Percentiles rank a stretch among this genome's conserved stretches.
Evolutionary conservation across 2,113 vertebrate genomes (phyloP).

Genomic region (Trochalopteron elliotii): DNA sequence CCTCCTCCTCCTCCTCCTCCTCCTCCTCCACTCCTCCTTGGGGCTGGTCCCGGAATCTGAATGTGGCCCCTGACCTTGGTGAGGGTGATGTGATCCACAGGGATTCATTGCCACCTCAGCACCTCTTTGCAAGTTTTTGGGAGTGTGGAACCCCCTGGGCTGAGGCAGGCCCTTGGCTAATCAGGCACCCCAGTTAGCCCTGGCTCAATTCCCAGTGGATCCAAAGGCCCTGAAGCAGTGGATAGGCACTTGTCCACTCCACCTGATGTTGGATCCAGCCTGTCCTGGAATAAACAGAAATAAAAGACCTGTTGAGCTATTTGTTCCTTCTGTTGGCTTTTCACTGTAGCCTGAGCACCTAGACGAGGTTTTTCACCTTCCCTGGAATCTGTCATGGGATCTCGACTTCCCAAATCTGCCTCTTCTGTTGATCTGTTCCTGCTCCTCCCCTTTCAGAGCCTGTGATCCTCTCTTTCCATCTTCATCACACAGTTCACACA

Average conservation of each 20-base stretch:
- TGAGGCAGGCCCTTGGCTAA: background rate
- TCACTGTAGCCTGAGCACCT: background rate
- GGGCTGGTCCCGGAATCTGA: background rate
- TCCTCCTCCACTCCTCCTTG: background rate
- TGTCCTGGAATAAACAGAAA: background rate
- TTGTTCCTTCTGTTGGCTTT: background rate
- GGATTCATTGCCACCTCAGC: background rate
- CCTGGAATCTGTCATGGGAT: background rate
- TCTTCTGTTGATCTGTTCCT: background rate
- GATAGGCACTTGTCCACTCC: background rate
- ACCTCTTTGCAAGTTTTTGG: too few species aligned
- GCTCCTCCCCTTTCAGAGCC: background rate
- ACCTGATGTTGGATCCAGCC: background rate
- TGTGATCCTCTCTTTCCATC: background rate
- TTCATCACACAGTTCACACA: background rate
- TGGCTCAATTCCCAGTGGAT: background rate
- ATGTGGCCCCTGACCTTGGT: background rate
- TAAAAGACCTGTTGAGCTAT: background rate
- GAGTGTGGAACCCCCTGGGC: background rate
- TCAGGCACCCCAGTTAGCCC: too few species aligned
- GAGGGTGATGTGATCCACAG: too few species aligned
- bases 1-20: background rate
- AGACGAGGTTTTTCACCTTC: background rate
- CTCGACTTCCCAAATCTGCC: background rate
- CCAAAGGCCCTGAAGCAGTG: background rate